Evolutionary conservation across 2,797 vertebrate species (phyloP).

Genomic region (Microchirus variegatus): DNA sequence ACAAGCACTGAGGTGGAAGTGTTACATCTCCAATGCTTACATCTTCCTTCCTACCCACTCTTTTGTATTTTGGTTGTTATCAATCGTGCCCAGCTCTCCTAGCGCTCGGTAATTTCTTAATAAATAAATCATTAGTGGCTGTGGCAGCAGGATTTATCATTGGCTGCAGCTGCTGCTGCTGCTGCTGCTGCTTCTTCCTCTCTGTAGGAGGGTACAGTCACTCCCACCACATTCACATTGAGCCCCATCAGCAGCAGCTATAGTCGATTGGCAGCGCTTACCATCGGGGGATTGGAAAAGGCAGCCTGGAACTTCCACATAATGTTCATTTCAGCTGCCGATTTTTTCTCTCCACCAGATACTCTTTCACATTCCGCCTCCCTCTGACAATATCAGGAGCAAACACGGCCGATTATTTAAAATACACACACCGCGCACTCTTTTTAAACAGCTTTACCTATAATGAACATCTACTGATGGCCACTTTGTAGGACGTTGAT

Average conservation of each 20-base stretch:
- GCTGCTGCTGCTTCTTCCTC: conserved; percentile 44
- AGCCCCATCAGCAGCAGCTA: conserved; percentile 52
- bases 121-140: conserved; percentile 78
- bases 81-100: conserved; percentile 70
- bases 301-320: conserved; percentile 32
- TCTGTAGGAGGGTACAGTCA: conserved; percentile 54
- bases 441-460: no score
- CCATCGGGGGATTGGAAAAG: conserved; percentile 44
- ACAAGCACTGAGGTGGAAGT: conserved; percentile 30
- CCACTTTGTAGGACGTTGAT: no score
- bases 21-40: conserved; percentile 24
- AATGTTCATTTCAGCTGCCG: conserved; percentile 27
- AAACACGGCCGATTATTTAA: conserved; percentile 16
- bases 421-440: no score
- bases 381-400: conserved; percentile 16
- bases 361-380: background rate
- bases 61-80: conserved; percentile 58
- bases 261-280: conserved; percentile 41
- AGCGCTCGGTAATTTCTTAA: conserved; percentile 73
- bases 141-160: conserved; percentile 72
- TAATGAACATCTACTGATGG: no score
- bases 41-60: conserved; percentile 12
- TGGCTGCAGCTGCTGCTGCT: conserved; percentile 42
- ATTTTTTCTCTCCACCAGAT: conserved; percentile 12
- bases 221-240: conserved; percentile 70